phyloP scores from a whole-genome alignment of 2,888 invertebrate species.

The Rhimphoctona megacephalus region DNA sequence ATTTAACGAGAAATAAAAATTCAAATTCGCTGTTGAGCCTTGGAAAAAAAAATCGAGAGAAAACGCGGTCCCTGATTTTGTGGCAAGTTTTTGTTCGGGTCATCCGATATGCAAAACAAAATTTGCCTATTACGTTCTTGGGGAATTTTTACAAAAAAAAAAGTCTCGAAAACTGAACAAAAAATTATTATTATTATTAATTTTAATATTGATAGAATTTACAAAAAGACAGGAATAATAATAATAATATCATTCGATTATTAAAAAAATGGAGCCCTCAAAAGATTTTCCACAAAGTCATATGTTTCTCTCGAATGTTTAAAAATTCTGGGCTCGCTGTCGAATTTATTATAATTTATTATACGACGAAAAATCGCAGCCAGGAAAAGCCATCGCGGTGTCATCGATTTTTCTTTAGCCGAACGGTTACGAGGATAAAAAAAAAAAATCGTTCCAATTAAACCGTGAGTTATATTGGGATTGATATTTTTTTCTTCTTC shows the following conservation, averaged over 20 bases:
- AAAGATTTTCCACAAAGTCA: not conserved
- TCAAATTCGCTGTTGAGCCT: constrained; percentile 68
- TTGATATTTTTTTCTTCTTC: constrained; percentile 29
- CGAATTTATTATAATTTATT: constrained; percentile 72
- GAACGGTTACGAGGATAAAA: constrained; percentile 39
- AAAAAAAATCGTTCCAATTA: constrained; percentile 44
- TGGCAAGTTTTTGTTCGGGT: constrained; percentile 22
- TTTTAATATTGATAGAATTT: not conserved
- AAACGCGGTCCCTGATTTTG: constrained; percentile 64
- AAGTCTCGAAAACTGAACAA: not conserved
- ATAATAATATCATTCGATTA: not conserved
- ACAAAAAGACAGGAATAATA: not conserved
- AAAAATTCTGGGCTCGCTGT: constrained; percentile 35
- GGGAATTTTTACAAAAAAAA: not conserved
- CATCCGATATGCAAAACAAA: constrained; percentile 32
- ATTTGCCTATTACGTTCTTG: constrained; percentile 20
- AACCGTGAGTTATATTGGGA: constrained; percentile 31
- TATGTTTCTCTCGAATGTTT: not conserved
- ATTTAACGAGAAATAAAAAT: constrained; percentile 27
- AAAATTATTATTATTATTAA: not conserved
- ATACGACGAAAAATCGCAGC: constrained; percentile 67
- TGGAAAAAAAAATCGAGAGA: constrained; percentile 51
- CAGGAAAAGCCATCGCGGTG: constrained; percentile 36
- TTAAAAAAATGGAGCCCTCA: not conserved
- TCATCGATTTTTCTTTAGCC: constrained; percentile 55